These are phyloP conservation scores for Spermophilus dauricus DNA, from an alignment of 2,113 vertebrate genomes.

Conservation along the genomic window DNA sequence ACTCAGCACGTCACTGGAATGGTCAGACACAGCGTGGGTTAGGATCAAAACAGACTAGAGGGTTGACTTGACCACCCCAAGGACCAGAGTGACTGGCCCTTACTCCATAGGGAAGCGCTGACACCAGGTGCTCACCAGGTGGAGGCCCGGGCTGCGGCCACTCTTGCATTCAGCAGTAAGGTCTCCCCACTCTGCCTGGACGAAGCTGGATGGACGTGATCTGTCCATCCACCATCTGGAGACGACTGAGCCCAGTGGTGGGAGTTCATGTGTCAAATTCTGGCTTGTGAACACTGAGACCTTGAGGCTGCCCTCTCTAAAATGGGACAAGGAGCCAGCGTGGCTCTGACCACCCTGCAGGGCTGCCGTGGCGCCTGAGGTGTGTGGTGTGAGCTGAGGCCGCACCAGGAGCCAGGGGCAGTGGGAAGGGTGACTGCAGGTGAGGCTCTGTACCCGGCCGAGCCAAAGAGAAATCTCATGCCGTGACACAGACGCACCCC, in stretches of 20 bases:
- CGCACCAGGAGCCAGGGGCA: background rate
- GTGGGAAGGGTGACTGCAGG: no score
- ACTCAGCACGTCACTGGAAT: accelerated
- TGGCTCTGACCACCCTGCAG: accelerated
- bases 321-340: accelerated
- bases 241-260: background rate
- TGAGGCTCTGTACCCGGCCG: no score
- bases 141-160: accelerated
- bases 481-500: no score
- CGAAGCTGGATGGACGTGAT: accelerated
- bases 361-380: accelerated
- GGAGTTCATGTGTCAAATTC: background rate
- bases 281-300: background rate
- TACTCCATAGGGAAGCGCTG: no score
- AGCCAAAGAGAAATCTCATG: no score
- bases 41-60: accelerated
- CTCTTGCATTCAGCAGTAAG: accelerated
- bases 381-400: accelerated
- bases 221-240: accelerated
- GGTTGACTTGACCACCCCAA: accelerated
- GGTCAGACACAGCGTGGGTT: accelerated
- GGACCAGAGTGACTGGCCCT: background rate
- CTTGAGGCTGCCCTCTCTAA: background rate
- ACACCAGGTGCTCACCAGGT: no score
- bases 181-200: accelerated